Base-by-base conservation (phyloP, 2,113 vertebrate genomes). In the Nanorana parkeri region DNA sequence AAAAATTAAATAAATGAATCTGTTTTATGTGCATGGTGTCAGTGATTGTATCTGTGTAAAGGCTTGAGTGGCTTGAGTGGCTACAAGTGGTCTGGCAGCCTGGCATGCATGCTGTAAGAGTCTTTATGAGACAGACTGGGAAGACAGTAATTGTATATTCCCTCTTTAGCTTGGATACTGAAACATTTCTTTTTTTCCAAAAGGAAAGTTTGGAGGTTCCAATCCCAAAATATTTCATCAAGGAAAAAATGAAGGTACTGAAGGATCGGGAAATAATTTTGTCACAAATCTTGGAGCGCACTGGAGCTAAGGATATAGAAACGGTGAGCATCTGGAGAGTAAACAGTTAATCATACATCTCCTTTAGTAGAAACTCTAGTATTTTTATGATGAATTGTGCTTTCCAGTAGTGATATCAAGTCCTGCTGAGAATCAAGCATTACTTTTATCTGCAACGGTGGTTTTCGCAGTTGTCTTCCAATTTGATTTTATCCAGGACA, bases 191-290 rank as follows among this genome's bases (percentile, higher is more conserved):
- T 26, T 2, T 76, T 76, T 86, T 75, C 56, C 21, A 61, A 17
- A 36, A 96, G 96, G 90, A 95, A 86, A 90, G 92, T n/a, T 71
- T 94, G 79, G 96, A 97, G 77, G 89, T 96, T 63, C 96, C 95
- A 74, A 93, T 97, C 36, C 96, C 96, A 54, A 92, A 71, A 26
- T 96, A 95, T 64, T 95, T 96, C 80, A 16, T 96, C 81, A 94
- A 92, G 73, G 95, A 97, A 83, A 95, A 91, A 24, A 58, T 94
- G 41, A 89, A 92, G 67, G 87, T 84, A 0, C 81, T 96, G 79
- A 92, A 87, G 83, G 89, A 87, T 84, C 92, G 95, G 75, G 92
- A 95, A 82, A 90, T 86, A 84, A 87, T 89, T 17, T 91, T 97
- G 0, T 83, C 91, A 36, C 88, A 86, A 58, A 93, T 96, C 81